Percentiles rank a stretch among this genome's conserved stretches.
Conservation (phyloP, 2,113 vertebrate species). For the Cryptotis parvus region DNA sequence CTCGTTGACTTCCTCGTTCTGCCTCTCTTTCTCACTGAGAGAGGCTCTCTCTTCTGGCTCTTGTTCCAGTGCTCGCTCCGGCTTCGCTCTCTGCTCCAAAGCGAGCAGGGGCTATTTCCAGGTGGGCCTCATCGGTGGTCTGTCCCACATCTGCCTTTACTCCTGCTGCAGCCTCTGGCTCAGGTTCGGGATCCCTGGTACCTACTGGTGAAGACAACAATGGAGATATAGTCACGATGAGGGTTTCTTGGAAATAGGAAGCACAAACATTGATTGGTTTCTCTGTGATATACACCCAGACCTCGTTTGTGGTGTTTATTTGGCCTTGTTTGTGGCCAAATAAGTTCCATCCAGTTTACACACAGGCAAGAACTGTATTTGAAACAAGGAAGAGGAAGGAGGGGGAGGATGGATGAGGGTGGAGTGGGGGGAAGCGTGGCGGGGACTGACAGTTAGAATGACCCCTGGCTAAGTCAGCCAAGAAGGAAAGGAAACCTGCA, state of each 20-base stretch:
- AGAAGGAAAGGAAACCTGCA: neutral
- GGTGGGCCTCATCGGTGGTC: constrained; percentile 79
- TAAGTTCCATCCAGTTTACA: neutral
- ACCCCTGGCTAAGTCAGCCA: neutral
- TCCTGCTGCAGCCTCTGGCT: constrained; percentile 81
- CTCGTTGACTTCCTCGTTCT: constrained; percentile 98
- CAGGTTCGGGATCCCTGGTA: constrained; percentile 87
- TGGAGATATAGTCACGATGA: constrained; percentile 78
- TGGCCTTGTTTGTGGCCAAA: neutral
- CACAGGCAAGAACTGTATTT: neutral
- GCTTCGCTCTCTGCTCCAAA: constrained; percentile 86
- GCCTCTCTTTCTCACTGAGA: constrained; percentile 97
- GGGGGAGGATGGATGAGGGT: neutral
- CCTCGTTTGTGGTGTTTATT: neutral
- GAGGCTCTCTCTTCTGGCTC: constrained; percentile 91
- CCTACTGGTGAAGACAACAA: constrained; percentile 87
- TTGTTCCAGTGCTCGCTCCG: constrained; percentile 87
- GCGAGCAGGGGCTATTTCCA: constrained; percentile 80
- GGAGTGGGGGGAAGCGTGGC: neutral
- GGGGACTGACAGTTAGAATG: neutral
- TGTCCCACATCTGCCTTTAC: constrained; percentile 74
- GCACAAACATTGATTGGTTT: neutral
- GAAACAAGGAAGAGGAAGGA: neutral
- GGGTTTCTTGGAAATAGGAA: neutral
- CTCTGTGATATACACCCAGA: neutral